phyloP scores from a whole-genome alignment of 2,113 vertebrate genomes.

The Podocnemis expansa region DNA sequence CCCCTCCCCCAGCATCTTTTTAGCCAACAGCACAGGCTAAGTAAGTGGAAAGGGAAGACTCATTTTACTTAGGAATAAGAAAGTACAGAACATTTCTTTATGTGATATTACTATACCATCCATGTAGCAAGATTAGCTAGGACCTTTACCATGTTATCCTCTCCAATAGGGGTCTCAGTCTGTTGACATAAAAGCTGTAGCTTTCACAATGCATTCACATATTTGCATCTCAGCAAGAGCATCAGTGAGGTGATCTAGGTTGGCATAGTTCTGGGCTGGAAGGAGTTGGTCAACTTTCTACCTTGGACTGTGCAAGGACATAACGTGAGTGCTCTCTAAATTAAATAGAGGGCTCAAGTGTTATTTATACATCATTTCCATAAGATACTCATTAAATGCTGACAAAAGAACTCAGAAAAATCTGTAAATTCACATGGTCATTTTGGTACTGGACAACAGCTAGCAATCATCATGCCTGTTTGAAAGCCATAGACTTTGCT shows the following conservation, averaged over 20 bases:
- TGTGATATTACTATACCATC: background rate
- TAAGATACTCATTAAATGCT: background rate
- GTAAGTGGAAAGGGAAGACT: background rate
- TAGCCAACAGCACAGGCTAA: background rate
- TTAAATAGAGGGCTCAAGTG: background rate
- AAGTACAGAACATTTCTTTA: too few relatives aligned
- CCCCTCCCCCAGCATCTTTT: background rate
- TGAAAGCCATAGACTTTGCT: accelerated
- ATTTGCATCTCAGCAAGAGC: background rate
- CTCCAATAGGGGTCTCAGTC: background rate
- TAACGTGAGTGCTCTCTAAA: accelerated
- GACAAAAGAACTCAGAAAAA: accelerated
- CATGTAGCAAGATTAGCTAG: background rate
- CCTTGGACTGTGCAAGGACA: accelerated
- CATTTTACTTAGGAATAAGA: too few relatives aligned
- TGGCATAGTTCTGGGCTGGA: accelerated
- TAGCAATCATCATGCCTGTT: accelerated
- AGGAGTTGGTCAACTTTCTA: accelerated
- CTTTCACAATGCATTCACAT: background rate
- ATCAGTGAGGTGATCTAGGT: accelerated
- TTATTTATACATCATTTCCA: background rate
- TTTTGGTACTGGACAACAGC: background rate
- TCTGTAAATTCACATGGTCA: accelerated
- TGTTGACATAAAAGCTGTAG: too few relatives aligned
- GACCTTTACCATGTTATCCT: background rate